These are phyloP conservation scores for Eonycteris spelaea DNA, from an alignment of 2,113 vertebrate genomes.

Conservation along the genomic window DNA sequence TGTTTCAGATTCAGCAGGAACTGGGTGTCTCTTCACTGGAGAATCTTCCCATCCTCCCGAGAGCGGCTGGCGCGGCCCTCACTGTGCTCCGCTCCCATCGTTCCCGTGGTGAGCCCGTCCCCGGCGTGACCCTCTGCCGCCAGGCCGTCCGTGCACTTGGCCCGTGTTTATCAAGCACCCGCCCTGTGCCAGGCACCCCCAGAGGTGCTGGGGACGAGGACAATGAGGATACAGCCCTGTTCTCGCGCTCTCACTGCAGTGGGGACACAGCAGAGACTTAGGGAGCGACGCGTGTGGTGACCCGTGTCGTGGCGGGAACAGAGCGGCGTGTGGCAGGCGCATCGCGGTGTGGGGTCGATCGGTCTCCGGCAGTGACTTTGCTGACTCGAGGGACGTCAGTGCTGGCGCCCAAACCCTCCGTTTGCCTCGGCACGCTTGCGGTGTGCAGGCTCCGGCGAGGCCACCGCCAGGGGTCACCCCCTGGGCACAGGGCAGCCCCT, in stretches of 20 bases:
- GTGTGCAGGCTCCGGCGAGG: neutral
- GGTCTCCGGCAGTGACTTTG: rapidly evolving
- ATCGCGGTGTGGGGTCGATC: rapidly evolving
- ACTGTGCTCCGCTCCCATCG: neutral
- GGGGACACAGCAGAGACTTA: neutral
- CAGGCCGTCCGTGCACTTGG: rapidly evolving
- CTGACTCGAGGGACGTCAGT: rapidly evolving
- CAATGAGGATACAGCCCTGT: rapidly evolving
- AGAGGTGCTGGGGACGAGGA: neutral
- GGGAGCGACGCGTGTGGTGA: no score
- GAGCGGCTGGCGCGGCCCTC: rapidly evolving
- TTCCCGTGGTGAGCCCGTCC: rapidly evolving
- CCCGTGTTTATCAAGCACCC: neutral
- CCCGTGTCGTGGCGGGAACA: rapidly evolving
- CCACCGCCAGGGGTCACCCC: neutral
- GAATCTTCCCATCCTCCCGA: no score
- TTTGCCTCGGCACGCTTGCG: rapidly evolving
- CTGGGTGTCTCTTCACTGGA: no score
- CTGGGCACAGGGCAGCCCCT: rapidly evolving
- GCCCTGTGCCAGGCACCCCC: neutral
- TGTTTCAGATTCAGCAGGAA: no score
- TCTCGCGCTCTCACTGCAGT: rapidly evolving
- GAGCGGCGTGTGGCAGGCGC: neutral
- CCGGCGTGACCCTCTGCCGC: neutral
- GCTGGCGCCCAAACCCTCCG: rapidly evolving